Evolutionary conservation across 2,888 invertebrate genomes (phyloP), one percentile per base, ranked within the genome.

Genomic region (Lepidochrysops patricia): DNA sequence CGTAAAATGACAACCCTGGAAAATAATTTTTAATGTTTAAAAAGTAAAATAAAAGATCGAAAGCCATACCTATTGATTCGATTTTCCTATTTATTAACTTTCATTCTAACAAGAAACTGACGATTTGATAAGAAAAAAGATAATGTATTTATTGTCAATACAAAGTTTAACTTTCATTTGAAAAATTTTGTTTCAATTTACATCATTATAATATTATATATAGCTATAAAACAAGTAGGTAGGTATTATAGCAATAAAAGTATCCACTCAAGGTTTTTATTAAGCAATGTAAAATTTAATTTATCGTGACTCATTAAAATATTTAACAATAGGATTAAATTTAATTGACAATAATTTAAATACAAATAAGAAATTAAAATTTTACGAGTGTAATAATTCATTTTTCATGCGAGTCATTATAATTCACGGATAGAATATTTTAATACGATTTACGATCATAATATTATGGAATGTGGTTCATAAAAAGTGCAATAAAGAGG

Each of bases 351-450:
- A 50, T 29, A 27, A 29, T 52, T 52, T 54, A 54, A 54, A 54
- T 54, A 54, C 54, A 54, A 54, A 54, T 32, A 29, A 29, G 13
- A 54, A 29, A 54, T 54, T 52, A 32, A 54, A 54, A 23, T 19
- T 29, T 54, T 12, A 54, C 19, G 27, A 32, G 32, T 15, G 9
- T 5, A 13, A 29, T 54, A 19, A 29, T 19, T 54, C 54, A n/a
- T 32, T 54, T 54, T 54, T 29, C n/a, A 29, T 27, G 15, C 6
- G 15, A 13, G 50, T 50, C 25, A 50, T 50, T 50, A 26, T 15
- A 50, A 50, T 26, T 50, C n/a, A n/a, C 9, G 26, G 26, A 26
- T 26, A 50, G 6, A 26, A 13, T 26, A 50, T 26, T 50, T 50
- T 50, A 50, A 19, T 43, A 43, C 43, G 19, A 43, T 23, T 43